Base-by-base conservation (phyloP, 2,797 vertebrate genomes). In the Hypotaenidia okinawae region DNA sequence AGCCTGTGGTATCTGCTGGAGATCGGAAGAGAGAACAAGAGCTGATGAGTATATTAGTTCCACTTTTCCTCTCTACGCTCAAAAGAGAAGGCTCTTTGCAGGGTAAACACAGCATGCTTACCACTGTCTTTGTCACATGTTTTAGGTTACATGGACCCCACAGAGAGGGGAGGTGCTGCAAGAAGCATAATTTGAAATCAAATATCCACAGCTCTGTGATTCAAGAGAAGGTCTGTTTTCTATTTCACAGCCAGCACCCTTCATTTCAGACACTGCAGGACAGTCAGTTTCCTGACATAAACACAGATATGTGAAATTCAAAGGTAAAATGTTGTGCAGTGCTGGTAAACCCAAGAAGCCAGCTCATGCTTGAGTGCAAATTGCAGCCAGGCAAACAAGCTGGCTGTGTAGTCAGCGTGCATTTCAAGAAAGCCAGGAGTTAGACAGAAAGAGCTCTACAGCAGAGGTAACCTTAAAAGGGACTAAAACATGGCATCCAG, bases 361-460 rank as follows among this genome's bases (percentile, higher is more conserved):
- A 62, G 58, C 23, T 86, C 58, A 51, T 1, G 45, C 33, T 13
- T 61, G 28, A 43, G 27, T 58, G 45, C 47, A 62, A 54, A 69
- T 30, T 62, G 39, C n/a, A 64, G 41, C 0, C 0, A 78, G 77
- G 22, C n/a, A 54, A 63, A 35, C 0, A 0, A 63, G 6, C 15
- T 70, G 70, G 8, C 39, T 78, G 47, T 22, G 70, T 11, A 57
- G 64, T 8, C 62, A 85, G 32, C 1, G 1, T 35, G 52, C 30
- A n/a, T 59, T 81, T 68, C 24, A 54, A 41, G 59, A 1, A 16
- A 70, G 32, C 18, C 5, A 1, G 28, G 35, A 14, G 11, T 52
- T 57, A 59, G 32, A 33, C 12, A 47, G 80, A 73, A 94, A 77
- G 61, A 77, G 24, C 39, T 82, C 33, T 57, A 14, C 54, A 30